phyloP scores from a whole-genome alignment of 2,888 invertebrate species.

The Aelia acuminata region DNA sequence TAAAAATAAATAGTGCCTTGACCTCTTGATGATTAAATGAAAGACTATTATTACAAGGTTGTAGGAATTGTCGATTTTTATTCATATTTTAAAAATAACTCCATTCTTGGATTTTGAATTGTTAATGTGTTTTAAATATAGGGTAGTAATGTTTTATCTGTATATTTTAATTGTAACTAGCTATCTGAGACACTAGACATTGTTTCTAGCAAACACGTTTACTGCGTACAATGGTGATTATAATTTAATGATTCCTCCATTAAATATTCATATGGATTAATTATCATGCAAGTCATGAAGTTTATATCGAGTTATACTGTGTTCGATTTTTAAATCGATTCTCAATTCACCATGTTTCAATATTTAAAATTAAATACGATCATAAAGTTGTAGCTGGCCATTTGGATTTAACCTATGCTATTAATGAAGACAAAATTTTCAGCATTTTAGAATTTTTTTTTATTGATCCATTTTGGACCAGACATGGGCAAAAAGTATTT shows the following conservation, averaged over 20 bases:
- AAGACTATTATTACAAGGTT: neutral
- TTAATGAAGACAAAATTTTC: too few relatives aligned
- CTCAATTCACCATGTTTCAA: too few relatives aligned
- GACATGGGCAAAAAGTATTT: too few relatives aligned
- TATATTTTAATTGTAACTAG: too few relatives aligned
- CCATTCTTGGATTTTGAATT: neutral
- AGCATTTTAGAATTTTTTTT: too few relatives aligned
- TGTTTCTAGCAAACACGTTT: neutral
- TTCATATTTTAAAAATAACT: neutral
- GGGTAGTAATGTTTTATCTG: too few relatives aligned
- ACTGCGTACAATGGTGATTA: conserved; percentile 6
- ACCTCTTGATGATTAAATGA: neutral
- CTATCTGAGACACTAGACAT: too few relatives aligned
- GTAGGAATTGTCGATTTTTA: neutral
- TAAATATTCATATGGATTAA: neutral
- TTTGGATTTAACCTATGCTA: too few relatives aligned
- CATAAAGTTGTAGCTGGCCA: too few relatives aligned
- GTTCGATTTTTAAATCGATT: neutral
- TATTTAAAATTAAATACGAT: too few relatives aligned
- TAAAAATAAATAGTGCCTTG: neutral
- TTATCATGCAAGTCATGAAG: neutral
- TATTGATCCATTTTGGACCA: too few relatives aligned
- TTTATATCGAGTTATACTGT: neutral
- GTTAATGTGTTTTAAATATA: too few relatives aligned
- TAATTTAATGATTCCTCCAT: neutral